Evolutionary conservation across 2,888 invertebrate species (phyloP).

Genomic region (Tipula unca): DNA sequence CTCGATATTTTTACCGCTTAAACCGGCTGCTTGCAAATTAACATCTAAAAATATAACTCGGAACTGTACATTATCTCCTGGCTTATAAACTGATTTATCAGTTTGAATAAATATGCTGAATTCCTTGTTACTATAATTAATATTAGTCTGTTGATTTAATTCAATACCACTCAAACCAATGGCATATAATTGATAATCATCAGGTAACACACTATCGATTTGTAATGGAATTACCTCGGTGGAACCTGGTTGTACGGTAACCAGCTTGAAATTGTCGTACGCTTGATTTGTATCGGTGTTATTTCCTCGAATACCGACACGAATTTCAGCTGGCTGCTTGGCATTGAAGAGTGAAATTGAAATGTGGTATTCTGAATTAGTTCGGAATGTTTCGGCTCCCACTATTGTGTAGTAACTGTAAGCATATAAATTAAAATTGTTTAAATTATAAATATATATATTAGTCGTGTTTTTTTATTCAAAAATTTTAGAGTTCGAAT

Average conservation of each 20-base stretch:
- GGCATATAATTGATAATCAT: conserved; percentile 67
- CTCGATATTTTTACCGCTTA: conserved; percentile 41
- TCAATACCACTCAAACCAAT: conserved; percentile 63
- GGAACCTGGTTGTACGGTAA: conserved; percentile 60
- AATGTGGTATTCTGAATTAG: conserved; percentile 78
- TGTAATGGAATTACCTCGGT: conserved; percentile 58
- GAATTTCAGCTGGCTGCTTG: conserved; percentile 57
- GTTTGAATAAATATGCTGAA: conserved; percentile 87
- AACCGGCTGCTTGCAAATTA: conserved; percentile 46
- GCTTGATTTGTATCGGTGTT: conserved; percentile 45
- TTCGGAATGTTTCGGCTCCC: conserved; percentile 70
- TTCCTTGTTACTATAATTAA: conserved; percentile 69
- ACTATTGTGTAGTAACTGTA: conserved; percentile 60
- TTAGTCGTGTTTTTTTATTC: too few relatives aligned
- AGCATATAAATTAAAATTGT: too few relatives aligned
- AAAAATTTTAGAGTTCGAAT: too few relatives aligned
- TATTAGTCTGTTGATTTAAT: conserved; percentile 60
- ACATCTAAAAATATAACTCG: conserved; percentile 51
- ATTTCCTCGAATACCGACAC: conserved; percentile 65
- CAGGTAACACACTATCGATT: conserved; percentile 57
- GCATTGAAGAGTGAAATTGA: conserved; percentile 55
- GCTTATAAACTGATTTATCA: conserved; percentile 86
- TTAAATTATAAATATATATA: too few relatives aligned
- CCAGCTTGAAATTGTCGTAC: conserved; percentile 58
- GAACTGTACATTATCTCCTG: conserved; percentile 73